Evolutionary conservation across 2,113 vertebrate species (phyloP).

Genomic region (Sapajus apella): DNA sequence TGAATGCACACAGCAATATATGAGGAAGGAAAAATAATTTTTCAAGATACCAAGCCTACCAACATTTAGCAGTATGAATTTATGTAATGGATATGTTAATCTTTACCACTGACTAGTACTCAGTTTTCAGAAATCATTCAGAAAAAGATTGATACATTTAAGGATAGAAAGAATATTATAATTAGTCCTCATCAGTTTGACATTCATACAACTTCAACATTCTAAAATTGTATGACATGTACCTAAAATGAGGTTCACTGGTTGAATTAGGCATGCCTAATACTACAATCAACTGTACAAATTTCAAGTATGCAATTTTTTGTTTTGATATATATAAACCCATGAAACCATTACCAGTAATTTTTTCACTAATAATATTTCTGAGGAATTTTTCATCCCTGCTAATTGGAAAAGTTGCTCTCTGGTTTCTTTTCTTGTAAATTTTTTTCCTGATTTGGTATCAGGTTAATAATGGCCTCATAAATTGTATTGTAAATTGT

Average conservation of each 20-base stretch:
- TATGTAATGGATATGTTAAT: not conserved
- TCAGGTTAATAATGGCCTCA: no score
- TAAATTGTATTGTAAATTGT: no score
- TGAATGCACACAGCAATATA: not conserved
- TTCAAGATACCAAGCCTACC: not conserved
- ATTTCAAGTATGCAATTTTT: no score
- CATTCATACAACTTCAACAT: not conserved
- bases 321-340: no score
- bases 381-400: no score
- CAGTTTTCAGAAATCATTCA: not conserved
- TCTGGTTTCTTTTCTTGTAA: no score
- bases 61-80: not conserved
- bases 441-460: no score
- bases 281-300: no score
- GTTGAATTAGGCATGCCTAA: not conserved
- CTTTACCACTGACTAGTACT: not conserved
- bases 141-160: not conserved
- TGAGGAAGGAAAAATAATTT: not conserved
- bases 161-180: not conserved
- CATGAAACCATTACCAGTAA: no score
- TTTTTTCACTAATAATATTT: no score
- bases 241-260: not conserved
- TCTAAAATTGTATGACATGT: not conserved
- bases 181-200: not conserved
- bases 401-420: no score